These are phyloP conservation scores for Tympanoctomys barrerae DNA, from an alignment of 2,797 vertebrate genomes.

Conservation along the genomic window DNA sequence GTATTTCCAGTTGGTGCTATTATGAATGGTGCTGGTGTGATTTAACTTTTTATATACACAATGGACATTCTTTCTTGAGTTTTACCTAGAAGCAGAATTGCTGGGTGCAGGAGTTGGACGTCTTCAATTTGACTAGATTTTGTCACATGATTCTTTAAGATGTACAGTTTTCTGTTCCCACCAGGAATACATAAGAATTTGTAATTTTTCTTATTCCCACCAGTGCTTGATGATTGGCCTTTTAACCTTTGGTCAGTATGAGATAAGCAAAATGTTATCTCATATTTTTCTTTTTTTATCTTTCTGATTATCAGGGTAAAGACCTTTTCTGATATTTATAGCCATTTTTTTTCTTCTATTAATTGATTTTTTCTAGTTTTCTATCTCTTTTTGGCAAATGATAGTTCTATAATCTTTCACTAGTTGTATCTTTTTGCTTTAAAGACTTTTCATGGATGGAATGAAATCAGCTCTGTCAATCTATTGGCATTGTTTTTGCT, in stretches of 20 bases:
- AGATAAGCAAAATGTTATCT: not conserved
- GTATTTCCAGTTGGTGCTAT: not conserved
- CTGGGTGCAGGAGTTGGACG: not conserved
- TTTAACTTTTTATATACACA: not conserved
- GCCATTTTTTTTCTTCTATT: not conserved
- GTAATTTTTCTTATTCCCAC: not conserved
- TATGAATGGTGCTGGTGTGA: not conserved
- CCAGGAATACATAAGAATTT: not conserved
- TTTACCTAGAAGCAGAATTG: not conserved
- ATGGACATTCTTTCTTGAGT: not conserved
- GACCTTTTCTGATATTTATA: conserved; percentile 6
- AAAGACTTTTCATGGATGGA: not conserved
- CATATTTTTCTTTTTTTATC: not conserved
- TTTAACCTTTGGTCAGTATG: not conserved
- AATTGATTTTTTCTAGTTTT: not conserved
- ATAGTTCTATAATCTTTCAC: not conserved
- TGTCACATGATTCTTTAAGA: not conserved
- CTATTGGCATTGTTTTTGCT: not conserved
- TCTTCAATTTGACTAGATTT: not conserved
- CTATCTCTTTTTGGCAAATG: not conserved
- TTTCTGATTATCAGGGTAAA: not conserved
- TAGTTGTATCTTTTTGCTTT: conserved; percentile 7
- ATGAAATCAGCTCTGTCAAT: not conserved
- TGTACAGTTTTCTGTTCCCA: not conserved
- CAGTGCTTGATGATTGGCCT: not conserved